Evolutionary conservation across 2,113 vertebrate species (phyloP), one percentile per base, ranked within the genome.

Genomic region (Vimba vimba): DNA sequence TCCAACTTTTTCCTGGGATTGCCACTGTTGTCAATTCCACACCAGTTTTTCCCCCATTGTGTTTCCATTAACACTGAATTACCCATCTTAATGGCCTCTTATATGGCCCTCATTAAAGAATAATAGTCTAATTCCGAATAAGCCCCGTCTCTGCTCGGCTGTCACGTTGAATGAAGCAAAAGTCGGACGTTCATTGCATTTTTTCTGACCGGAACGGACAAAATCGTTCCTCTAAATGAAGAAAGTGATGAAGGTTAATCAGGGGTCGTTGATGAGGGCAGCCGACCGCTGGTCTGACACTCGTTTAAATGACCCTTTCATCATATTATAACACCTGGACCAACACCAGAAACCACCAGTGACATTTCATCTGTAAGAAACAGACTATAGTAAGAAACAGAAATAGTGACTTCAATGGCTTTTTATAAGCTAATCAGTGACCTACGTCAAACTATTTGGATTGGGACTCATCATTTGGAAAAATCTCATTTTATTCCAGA

Each of bases 241-340:
- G 66, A 83, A 60, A 83, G 79, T 55, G 85, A 90, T 85, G 79
- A 71, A 81, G 83, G 89, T 85, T 85, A 87, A 85, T 84, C 83
- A 80, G 21, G 52, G 87, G 79, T 87, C 85, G 50, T 15, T 50
- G 74, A 66, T 36, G 27, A 77, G 82, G 84, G 50, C 85, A 77
- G 47, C 43, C 39, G 7, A 85, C 43, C 36, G 25, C 13, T n/a
- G n/a, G 73, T 77, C 60, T 47, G 13, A 23, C 43, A 36, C 52
- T 25, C 68, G 11, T 73, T 86, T 82, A 71, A 25, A 83, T 59
- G n/a, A 82, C 23, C 25, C 47, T 59, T 23, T 88, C 80, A 77
- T 74, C 73, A 79, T 86, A 83, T 60, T 82, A 69, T 30, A 78
- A 83, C 86, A 84, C 64, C 81, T 64, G 52, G 73, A 69, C 60